Conservation (phyloP, 2,113 vertebrate species). For the Diphyllodes magnificus region DNA sequence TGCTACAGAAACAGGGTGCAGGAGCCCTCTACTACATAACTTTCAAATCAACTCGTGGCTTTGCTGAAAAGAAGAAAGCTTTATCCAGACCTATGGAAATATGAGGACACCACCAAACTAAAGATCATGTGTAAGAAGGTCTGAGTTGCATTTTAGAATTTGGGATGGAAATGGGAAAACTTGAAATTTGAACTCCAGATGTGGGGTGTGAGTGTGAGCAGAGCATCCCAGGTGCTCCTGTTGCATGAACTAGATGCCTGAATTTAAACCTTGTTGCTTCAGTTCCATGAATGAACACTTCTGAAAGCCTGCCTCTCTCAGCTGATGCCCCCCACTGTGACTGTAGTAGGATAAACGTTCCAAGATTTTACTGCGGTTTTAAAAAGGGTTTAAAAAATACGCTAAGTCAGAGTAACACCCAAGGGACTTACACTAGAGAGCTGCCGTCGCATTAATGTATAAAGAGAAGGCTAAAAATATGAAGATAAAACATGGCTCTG, state of each 20-base stretch:
- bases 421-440: not conserved
- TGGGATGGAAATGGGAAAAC: not conserved
- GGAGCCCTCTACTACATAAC: not conserved
- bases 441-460: not conserved
- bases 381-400: not conserved
- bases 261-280: not conserved
- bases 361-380: not conserved
- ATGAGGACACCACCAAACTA: not conserved
- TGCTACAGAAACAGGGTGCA: not conserved
- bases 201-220: not conserved
- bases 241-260: rapidly evolving
- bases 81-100: not conserved
- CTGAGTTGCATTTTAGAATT: not conserved
- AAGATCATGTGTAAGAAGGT: not conserved
- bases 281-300: not conserved
- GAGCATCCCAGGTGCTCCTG: not conserved
- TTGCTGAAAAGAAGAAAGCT: not conserved
- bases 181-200: not conserved
- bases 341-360: not conserved
- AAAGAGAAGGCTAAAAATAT: not conserved
- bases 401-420: not conserved
- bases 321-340: not conserved
- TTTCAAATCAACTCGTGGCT: not conserved
- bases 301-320: not conserved
- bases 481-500: not conserved